Evolutionary conservation across 2,797 vertebrate species (phyloP).

Genomic region (Schizopygopsis malacanthus): DNA sequence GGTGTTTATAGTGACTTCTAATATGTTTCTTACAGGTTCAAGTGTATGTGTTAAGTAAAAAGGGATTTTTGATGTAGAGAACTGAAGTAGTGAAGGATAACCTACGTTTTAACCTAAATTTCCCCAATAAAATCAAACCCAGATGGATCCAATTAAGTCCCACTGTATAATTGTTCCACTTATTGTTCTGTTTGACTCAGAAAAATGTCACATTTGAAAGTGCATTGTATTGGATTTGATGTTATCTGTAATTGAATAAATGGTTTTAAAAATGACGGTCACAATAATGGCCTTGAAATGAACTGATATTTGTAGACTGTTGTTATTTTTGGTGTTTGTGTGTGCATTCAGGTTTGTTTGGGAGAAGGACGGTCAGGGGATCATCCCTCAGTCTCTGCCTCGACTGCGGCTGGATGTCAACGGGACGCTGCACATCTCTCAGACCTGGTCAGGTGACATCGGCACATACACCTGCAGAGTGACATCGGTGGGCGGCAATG

Average conservation of each 20-base stretch:
- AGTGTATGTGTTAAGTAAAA: not conserved
- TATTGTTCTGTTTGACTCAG: not conserved
- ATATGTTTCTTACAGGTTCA: not conserved
- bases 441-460: slow-evolving; percentile 97
- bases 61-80: not conserved
- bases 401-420: slow-evolving; percentile 83
- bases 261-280: not conserved
- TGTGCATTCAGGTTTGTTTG: slow-evolving; percentile 83
- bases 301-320: not conserved
- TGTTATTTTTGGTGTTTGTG: slow-evolving; percentile 10
- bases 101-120: not conserved
- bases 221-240: not conserved
- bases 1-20: not conserved
- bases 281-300: not conserved
- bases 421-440: slow-evolving; percentile 93
- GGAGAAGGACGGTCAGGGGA: slow-evolving; percentile 87
- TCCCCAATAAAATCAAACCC: not conserved
- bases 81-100: not conserved
- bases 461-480: slow-evolving; percentile 95
- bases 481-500: slow-evolving; percentile 91
- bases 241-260: not conserved
- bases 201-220: not conserved
- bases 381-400: slow-evolving; percentile 81
- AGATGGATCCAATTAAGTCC: not conserved
- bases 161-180: not conserved